These are phyloP conservation scores for Drosophila algonquin DNA, from an alignment of 2,888 invertebrate species.

Conservation along the genomic window DNA sequence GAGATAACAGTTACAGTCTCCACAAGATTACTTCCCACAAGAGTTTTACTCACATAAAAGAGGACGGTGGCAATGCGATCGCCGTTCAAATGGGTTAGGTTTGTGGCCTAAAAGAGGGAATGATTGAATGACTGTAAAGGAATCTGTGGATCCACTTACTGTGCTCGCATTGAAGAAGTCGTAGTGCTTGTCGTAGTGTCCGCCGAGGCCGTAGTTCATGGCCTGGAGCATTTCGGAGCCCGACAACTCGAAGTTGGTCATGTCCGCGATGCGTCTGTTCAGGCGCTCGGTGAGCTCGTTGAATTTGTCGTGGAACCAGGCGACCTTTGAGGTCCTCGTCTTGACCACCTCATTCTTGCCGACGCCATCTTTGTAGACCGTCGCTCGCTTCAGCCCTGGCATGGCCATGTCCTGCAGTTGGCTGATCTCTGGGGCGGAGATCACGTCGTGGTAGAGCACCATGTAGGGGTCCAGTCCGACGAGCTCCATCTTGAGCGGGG, in stretches of 20 bases:
- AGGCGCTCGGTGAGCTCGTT: constrained; percentile 57
- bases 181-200: constrained; percentile 78
- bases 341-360: constrained; percentile 44
- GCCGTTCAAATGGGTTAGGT: constrained; percentile 84
- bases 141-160: constrained; percentile 52
- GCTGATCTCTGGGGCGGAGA: constrained; percentile 70
- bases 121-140: background rate
- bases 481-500: constrained; percentile 81
- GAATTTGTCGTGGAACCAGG: constrained; percentile 71
- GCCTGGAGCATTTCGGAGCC: constrained; percentile 80
- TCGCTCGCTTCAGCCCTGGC: constrained; percentile 71
- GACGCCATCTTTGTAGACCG: constrained; percentile 55
- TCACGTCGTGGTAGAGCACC: constrained; percentile 77
- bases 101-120: constrained; percentile 37
- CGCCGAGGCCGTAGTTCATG: constrained; percentile 82
- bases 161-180: constrained; percentile 76
- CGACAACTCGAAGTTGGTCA: constrained; percentile 74
- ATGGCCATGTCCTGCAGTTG: constrained; percentile 65
- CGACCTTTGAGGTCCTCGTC: constrained; percentile 78
- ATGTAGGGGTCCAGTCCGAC: constrained; percentile 76
- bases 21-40: too few relatives aligned
- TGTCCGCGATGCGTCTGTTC: constrained; percentile 73
- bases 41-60: constrained; percentile 92
- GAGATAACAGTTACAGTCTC: too few relatives aligned
- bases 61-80: constrained; percentile 98